Evolutionary conservation across 2,888 invertebrate species (phyloP).

Genomic region (Netelia inedita): DNA sequence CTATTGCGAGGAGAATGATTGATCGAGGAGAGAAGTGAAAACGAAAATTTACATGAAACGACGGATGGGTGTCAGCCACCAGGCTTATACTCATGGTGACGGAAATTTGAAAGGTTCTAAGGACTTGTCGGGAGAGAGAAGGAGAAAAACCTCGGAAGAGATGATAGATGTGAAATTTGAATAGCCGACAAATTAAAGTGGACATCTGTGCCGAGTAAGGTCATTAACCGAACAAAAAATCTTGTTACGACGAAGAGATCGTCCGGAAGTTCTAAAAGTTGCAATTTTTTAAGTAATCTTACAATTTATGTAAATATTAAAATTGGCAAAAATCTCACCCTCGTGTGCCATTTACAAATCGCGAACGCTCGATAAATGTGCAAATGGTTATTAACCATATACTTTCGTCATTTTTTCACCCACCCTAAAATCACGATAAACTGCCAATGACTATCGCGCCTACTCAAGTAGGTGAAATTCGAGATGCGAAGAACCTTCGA

Average conservation of each 20-base stretch:
- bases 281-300: too few species aligned
- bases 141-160: conserved; percentile 36
- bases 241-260: background rate
- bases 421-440: background rate
- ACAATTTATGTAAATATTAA: too few species aligned
- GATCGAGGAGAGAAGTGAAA: conserved; percentile 40
- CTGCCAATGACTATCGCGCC: conserved; percentile 29
- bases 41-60: conserved; percentile 50
- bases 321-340: too few species aligned
- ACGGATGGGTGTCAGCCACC: conserved; percentile 40
- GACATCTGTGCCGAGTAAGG: conserved; percentile 17
- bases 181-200: conserved; percentile 59
- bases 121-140: conserved; percentile 11
- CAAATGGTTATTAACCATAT: too few species aligned
- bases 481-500: conserved; percentile 37
- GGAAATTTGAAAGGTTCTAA: conserved; percentile 39
- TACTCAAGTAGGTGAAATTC: conserved; percentile 5
- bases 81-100: conserved; percentile 31
- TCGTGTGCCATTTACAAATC: too few species aligned
- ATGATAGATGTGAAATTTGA: conserved; percentile 62
- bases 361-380: too few species aligned
- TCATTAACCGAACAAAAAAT: conserved; percentile 39
- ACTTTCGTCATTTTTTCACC: too few species aligned
- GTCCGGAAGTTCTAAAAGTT: too few species aligned
- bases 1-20: conserved; percentile 45